Evolutionary conservation across 2,797 vertebrate genomes (phyloP).

Genomic region (Sphenopsis melanotis): DNA sequence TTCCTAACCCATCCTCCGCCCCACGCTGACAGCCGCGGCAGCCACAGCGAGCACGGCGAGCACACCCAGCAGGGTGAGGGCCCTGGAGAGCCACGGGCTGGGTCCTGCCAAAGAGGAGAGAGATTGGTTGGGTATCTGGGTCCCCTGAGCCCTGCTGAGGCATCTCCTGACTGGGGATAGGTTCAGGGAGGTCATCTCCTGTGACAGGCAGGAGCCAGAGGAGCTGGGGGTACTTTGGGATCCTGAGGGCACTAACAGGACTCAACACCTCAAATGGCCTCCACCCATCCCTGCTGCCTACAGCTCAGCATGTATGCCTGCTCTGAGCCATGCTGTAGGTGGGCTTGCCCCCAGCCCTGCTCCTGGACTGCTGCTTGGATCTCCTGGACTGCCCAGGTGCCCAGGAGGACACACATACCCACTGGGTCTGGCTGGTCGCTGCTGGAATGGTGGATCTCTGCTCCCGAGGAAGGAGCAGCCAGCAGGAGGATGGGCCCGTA

Average conservation of each 20-base stretch:
- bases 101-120: background rate
- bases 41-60: background rate
- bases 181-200: background rate
- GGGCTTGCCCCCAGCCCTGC: background rate
- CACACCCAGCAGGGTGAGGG: background rate
- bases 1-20: background rate
- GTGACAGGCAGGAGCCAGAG: background rate
- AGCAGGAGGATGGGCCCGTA: conserved; percentile 63
- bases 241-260: background rate
- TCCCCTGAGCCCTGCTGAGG: background rate
- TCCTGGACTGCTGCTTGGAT: background rate
- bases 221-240: background rate
- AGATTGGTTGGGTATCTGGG: background rate
- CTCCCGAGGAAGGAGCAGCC: background rate
- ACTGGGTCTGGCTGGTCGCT: background rate
- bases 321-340: background rate
- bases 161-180: background rate
- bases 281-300: background rate
- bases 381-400: fast-evolving
- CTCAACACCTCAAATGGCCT: background rate
- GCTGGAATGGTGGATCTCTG: background rate
- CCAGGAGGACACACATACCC: background rate
- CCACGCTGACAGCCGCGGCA: background rate
- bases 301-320: background rate
- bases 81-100: background rate